Conservation (phyloP, 2,797 vertebrate genomes). For the Xiphophorus birchmanni region DNA sequence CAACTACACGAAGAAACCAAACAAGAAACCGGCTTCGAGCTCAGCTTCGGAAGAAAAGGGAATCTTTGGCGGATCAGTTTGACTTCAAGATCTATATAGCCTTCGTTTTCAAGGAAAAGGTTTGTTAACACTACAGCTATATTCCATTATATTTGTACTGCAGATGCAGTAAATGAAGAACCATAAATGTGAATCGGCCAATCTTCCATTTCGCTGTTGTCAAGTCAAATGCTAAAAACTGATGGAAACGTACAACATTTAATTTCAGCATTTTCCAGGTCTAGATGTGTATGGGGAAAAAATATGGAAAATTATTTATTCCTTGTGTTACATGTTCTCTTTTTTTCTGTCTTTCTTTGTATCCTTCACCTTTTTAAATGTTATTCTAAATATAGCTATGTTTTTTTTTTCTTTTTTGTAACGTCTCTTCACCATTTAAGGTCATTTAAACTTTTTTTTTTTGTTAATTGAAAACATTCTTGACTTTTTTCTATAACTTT, state of each 20-base stretch:
- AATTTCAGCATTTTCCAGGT: background rate
- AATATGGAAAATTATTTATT: background rate
- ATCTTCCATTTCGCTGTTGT: background rate
- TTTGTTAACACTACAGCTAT: conserved; percentile 70
- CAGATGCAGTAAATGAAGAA: background rate
- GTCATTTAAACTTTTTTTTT: background rate
- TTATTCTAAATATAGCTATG: background rate
- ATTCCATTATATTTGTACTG: background rate
- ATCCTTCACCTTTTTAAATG: background rate
- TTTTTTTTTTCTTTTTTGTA: background rate
- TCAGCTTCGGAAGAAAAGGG: conserved; percentile 99
- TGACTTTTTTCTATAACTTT: background rate
- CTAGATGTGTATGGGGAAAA: background rate
- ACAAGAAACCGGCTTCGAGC: conserved; percentile 99
- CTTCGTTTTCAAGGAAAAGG: conserved; percentile 99
- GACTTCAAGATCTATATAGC: conserved; percentile 99
- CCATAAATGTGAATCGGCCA: background rate
- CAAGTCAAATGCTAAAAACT: background rate
- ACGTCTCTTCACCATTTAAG: background rate
- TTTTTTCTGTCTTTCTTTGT: background rate
- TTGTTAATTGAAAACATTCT: background rate
- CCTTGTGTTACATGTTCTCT: background rate
- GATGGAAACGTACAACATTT: background rate
- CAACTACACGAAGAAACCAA: conserved; percentile 99
- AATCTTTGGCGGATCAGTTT: conserved; percentile 99